A percentile compares a stretch with the other conserved stretches of the same genome.
These are phyloP conservation scores for Lumbricus terrestris DNA, from an alignment of 2,888 invertebrate species.

Conservation along the genomic window DNA sequence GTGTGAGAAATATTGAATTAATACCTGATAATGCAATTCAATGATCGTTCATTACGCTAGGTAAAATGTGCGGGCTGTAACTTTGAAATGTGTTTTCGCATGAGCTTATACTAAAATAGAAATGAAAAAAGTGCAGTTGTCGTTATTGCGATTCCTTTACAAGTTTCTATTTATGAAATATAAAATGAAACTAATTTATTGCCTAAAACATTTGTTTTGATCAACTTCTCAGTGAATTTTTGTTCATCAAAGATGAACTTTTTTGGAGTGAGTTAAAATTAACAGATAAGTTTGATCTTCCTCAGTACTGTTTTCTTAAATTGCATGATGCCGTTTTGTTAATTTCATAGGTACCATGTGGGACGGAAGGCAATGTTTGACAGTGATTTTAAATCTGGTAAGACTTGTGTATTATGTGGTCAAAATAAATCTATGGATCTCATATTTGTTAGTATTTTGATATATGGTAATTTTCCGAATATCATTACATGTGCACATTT, in stretches of 20 bases:
- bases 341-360: slow-evolving; percentile 73
- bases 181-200: not conserved
- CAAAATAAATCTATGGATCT: not conserved
- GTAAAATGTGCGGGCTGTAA: not conserved
- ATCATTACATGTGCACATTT: no score
- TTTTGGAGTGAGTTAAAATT: not conserved
- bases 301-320: not conserved
- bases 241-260: not conserved
- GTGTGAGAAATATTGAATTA: no score
- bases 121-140: not conserved
- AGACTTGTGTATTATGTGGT: slow-evolving; percentile 13
- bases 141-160: not conserved
- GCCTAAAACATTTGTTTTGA: not conserved
- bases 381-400: slow-evolving; percentile 82
- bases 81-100: not conserved
- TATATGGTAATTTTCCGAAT: no score
- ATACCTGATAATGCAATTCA: no score
- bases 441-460: no score
- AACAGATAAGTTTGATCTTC: not conserved
- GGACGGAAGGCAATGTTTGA: slow-evolving; percentile 98
- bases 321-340: slow-evolving; percentile 24
- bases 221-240: not conserved
- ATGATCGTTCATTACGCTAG: no score
- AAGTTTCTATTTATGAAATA: not conserved
- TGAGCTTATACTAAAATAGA: not conserved